Conservation (phyloP, 2,113 vertebrate genomes). For the Pongo abelii region DNA sequence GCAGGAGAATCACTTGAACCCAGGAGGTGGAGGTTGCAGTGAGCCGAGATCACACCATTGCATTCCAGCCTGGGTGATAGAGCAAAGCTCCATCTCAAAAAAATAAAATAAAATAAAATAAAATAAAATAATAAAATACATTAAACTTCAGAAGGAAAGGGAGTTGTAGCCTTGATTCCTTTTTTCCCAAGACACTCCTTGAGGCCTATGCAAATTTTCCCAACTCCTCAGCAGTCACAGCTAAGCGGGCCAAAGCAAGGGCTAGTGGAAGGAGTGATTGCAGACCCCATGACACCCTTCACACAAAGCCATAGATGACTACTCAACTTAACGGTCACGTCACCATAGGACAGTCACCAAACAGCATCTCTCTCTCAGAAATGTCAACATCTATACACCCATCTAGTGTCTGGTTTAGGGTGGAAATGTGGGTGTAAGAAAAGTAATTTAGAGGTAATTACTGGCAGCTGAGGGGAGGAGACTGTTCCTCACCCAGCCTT, state of each 20-base stretch:
- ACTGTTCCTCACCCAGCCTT: not conserved
- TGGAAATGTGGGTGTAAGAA: not conserved
- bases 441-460: not conserved
- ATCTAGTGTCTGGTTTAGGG: not conserved
- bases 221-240: not conserved
- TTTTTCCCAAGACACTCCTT: not conserved
- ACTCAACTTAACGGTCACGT: not conserved
- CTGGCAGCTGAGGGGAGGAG: not conserved
- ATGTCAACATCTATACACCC: not conserved
- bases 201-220: not conserved
- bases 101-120: too few species aligned
- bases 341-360: not conserved
- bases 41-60: too few species aligned
- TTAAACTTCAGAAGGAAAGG: not conserved
- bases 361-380: not conserved
- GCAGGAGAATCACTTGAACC: too few species aligned
- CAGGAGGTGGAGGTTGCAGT: too few species aligned
- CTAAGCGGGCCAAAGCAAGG: not conserved
- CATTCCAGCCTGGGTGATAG: too few species aligned
- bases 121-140: too few species aligned
- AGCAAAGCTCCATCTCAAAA: too few species aligned
- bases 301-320: not conserved
- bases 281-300: not conserved
- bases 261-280: not conserved
- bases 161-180: not conserved